These are phyloP conservation scores for Tuta absoluta DNA, from an alignment of 2,888 invertebrate genomes.

Conservation along the genomic window DNA sequence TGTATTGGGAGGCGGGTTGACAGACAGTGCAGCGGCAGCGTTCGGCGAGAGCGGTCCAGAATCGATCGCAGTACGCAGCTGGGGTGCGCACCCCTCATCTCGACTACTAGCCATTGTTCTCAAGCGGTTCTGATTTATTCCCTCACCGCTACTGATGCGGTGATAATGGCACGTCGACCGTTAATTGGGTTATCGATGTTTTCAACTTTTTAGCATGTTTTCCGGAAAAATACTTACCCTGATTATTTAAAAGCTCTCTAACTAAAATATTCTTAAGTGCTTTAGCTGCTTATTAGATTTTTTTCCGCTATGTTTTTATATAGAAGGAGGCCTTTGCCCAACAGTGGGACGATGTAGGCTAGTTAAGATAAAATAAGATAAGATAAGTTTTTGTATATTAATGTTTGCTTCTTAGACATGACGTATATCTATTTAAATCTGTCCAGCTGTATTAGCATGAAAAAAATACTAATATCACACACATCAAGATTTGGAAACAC, in stretches of 20 bases:
- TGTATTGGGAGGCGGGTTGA: slow-evolving; percentile 59
- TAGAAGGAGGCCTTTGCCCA: too few species aligned
- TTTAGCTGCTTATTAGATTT: too few species aligned
- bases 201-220: slow-evolving; percentile 9
- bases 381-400: too few species aligned
- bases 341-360: too few species aligned
- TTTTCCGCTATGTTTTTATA: too few species aligned
- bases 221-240: background rate
- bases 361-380: too few species aligned
- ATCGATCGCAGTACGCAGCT: slow-evolving; percentile 78
- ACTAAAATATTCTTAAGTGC: background rate
- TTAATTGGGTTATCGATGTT: slow-evolving; percentile 41
- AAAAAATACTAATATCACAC: too few species aligned
- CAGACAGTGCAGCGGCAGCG: slow-evolving; percentile 65
- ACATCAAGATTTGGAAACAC: too few species aligned
- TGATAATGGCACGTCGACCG: slow-evolving; percentile 47
- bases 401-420: too few species aligned
- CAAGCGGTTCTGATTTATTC: slow-evolving; percentile 71
- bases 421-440: too few species aligned
- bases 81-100: slow-evolving; percentile 80
- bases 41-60: slow-evolving; percentile 64
- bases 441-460: too few species aligned
- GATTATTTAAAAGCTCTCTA: background rate
- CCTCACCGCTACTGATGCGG: slow-evolving; percentile 45
- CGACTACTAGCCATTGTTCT: slow-evolving; percentile 65